phyloP scores from a whole-genome alignment of 2,888 invertebrate genomes.

The Branchellion lobata region DNA sequence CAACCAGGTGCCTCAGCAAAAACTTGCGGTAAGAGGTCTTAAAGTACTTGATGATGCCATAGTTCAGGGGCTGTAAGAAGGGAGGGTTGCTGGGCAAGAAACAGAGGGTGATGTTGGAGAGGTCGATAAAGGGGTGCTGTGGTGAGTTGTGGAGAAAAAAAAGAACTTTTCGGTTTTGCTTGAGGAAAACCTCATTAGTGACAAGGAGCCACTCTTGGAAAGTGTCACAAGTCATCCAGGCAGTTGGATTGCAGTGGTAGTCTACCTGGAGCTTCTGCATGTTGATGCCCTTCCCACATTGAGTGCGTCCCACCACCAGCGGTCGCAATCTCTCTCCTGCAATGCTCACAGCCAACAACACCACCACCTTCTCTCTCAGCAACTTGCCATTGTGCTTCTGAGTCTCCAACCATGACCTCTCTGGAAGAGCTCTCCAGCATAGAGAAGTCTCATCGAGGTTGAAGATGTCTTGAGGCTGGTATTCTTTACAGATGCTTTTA shows the following conservation, averaged over 20 bases:
- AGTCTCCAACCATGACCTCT: neutral
- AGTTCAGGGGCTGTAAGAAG: neutral
- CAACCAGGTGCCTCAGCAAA: neutral
- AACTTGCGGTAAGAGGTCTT: neutral
- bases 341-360: neutral
- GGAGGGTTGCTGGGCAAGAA: neutral
- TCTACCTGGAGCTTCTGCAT: neutral
- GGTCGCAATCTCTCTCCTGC: neutral
- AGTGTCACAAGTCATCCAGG: neutral
- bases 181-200: neutral
- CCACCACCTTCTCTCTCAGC: neutral
- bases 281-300: no score
- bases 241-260: neutral
- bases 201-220: neutral
- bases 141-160: neutral
- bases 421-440: neutral
- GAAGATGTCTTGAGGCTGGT: neutral
- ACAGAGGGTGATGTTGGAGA: neutral
- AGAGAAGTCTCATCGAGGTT: neutral
- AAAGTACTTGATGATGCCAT: neutral
- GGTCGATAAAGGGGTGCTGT: neutral
- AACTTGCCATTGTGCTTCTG: neutral
- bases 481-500: neutral
- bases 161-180: slow-evolving; percentile 4
- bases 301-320: neutral